Evolutionary conservation across 2,113 vertebrate species (phyloP), one percentile per base, ranked within the genome.

Genomic region (Ochotona princeps): DNA sequence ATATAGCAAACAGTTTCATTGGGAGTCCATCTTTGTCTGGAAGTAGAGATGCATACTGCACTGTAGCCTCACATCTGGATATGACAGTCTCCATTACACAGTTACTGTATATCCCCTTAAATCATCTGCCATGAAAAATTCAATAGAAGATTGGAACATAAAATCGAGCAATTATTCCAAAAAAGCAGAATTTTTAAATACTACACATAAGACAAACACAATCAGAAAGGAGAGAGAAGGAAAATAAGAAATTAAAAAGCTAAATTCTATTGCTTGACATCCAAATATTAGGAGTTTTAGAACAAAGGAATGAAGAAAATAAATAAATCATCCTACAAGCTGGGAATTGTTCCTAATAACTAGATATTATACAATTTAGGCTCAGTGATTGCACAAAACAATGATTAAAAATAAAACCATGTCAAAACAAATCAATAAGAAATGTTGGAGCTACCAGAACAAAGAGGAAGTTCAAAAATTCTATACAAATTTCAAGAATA

Each of bases 221-320:
- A 65, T 25, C n/a, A 8, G 21, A 57, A 23, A 54, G 8, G 32
- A 63, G 54, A 61, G 11, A 25, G 30, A 44, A 1, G 14, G 38
- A 73, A 28, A 65, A 63, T 47, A 69, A 49, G 5, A 93, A 90
- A 92, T 67, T 61, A 67, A 92, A 79, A 70, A n/a, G 84, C 14
- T 49, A 18, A 12, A 49, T 90, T 12, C 13, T 51, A 25, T 89
- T 63, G 2, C 20, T 81, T 76, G 8, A 66, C 8, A 67, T 18
- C 11, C 35, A 89, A 93, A 54, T 63, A 86, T 49, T 66, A 81
- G 23, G 8, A 63, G 10, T 89, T 72, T 25, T 30, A 2, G 12
- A 87, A 70, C 30, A 4, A 54, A 4, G 35, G 30, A 75, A 54
- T 5, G 79, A 85, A 74, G 32, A 49, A 49, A 83, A 65, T 57